Evolutionary conservation across 1,140 invertebrate species (phyloP).

Genomic region (Aphidius gifuensis): DNA sequence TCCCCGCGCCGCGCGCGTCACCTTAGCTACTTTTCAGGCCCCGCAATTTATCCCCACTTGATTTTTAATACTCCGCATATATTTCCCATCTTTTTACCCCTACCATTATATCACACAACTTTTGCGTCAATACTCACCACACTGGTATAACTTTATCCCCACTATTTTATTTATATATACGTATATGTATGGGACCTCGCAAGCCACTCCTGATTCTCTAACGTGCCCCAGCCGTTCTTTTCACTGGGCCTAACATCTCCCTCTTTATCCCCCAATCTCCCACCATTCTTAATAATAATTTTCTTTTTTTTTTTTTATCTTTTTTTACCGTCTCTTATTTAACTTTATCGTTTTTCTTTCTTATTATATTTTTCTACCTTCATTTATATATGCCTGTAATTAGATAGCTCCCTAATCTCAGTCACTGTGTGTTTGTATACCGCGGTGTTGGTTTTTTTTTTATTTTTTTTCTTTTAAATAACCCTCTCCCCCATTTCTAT

Average conservation of each 20-base stretch:
- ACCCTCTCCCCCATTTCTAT: too few species aligned
- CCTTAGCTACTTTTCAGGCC: constrained; percentile 35
- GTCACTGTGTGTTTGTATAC: constrained; percentile 28
- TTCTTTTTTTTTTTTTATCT: not conserved
- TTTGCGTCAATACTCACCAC: too few species aligned
- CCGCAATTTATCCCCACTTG: constrained; percentile 23
- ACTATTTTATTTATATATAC: not conserved
- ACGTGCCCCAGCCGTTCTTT: not conserved
- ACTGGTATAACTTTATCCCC: not conserved
- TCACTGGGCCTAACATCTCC: not conserved
- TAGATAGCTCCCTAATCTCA: constrained; percentile 46
- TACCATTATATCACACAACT: constrained; percentile 4
- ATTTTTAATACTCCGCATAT: constrained; percentile 19
- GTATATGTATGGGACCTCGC: not conserved
- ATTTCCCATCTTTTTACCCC: constrained; percentile 4
- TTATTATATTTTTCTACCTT: constrained; percentile 14
- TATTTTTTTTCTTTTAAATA: too few species aligned
- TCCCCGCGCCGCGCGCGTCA: constrained; percentile 48
- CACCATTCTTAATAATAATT: not conserved
- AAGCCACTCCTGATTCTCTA: constrained; percentile 13
- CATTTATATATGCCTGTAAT: constrained; percentile 48
- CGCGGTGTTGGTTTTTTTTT: too few species aligned
- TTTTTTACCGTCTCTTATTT: not conserved
- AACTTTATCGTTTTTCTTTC: not conserved
- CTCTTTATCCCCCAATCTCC: constrained; percentile 4